Conservation (phyloP, 1,140 invertebrate species). For the Drosophila ananassae region DNA sequence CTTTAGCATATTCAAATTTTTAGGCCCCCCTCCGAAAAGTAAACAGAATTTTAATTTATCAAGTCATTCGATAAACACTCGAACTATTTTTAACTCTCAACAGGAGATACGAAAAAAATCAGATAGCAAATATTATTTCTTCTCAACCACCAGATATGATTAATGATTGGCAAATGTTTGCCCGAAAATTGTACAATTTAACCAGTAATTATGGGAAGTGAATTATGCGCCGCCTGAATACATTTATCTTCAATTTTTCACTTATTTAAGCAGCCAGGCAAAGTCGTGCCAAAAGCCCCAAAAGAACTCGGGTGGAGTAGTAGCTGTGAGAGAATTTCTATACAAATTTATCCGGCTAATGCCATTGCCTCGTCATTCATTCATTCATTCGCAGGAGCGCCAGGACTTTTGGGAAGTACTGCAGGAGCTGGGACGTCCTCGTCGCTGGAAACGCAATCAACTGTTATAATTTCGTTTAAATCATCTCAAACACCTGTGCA, state of each 20-base stretch:
- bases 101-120: too few species aligned
- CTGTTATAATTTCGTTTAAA: conserved; percentile 84
- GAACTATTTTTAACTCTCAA: too few species aligned
- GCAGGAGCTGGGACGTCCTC: conserved; percentile 24
- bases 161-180: conserved; percentile 34
- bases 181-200: conserved; percentile 27
- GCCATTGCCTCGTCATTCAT: conserved; percentile 53
- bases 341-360: conserved; percentile 60
- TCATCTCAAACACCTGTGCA: conserved; percentile 84
- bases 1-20: neutral
- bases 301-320: neutral
- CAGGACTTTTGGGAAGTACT: neutral
- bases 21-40: neutral
- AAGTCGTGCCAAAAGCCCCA: neutral
- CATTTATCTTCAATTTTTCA: conserved; percentile 43
- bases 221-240: conserved; percentile 37
- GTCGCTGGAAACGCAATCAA: conserved; percentile 82
- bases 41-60: neutral
- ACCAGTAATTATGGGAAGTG: conserved; percentile 50
- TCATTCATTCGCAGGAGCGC: conserved; percentile 38
- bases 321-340: conserved; percentile 27
- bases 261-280: conserved; percentile 22
- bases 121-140: neutral
- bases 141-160: conserved; percentile 9
- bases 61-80: too few species aligned